These are phyloP conservation scores for Rhagophthalmus giganteus DNA, from an alignment of 2,888 invertebrate species.

Conservation along the genomic window DNA sequence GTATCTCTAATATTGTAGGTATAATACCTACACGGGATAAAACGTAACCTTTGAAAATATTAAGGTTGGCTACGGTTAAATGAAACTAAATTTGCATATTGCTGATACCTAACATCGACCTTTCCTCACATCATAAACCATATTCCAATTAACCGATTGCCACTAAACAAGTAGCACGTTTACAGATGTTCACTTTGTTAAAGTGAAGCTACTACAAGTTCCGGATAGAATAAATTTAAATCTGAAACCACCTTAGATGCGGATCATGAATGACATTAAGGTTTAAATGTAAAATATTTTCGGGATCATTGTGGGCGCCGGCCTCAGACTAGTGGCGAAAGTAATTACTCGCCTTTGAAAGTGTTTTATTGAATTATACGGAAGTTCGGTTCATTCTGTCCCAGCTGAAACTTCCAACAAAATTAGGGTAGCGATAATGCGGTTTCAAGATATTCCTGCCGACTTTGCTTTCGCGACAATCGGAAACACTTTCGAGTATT, in stretches of 20 bases:
- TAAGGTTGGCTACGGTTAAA: no score
- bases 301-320: constrained; percentile 8
- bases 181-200: constrained; percentile 4
- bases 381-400: constrained; percentile 21
- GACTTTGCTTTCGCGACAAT: background rate
- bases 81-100: no score
- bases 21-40: no score
- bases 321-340: constrained; percentile 22
- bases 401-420: constrained; percentile 11
- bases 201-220: constrained; percentile 5
- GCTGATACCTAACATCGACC: no score
- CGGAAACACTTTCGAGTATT: no score
- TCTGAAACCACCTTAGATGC: constrained; percentile 7
- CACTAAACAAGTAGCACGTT: background rate
- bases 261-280: constrained; percentile 9
- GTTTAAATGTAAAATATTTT: constrained; percentile 9
- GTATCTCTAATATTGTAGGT: no score
- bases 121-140: no score
- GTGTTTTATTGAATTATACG: constrained; percentile 35
- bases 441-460: constrained; percentile 4
- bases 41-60: no score
- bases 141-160: background rate
- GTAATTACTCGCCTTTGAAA: constrained; percentile 33
- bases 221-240: constrained; percentile 10
- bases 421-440: constrained; percentile 14